phyloP scores from a whole-genome alignment of 2,113 vertebrate species.

The Periophthalmus modestus region DNA sequence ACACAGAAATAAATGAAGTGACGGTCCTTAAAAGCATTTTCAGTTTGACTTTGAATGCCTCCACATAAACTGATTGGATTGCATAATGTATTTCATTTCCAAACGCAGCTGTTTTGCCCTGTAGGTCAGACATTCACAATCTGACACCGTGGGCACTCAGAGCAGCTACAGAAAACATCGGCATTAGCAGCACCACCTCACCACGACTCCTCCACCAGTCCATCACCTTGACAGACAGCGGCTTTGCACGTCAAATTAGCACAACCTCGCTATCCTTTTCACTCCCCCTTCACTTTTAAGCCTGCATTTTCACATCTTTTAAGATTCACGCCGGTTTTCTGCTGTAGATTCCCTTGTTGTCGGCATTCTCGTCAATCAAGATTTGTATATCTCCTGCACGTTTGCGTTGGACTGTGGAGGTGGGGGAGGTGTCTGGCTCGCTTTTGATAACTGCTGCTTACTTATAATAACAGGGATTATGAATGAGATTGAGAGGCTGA shows the following conservation, averaged over 20 bases:
- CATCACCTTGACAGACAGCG: slow-evolving; percentile 1
- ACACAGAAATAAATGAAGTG: not conserved
- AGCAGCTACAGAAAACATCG: slow-evolving; percentile 2
- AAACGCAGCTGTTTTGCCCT: not conserved
- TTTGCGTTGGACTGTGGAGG: not conserved
- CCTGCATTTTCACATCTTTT: not conserved
- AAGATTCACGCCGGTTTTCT: not conserved
- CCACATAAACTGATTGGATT: not conserved
- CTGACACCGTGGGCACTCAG: not conserved
- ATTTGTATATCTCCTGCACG: slow-evolving; percentile 4
- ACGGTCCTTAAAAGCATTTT: not conserved
- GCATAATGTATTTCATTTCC: not conserved
- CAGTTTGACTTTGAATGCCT: not conserved
- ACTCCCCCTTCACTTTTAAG: slow-evolving; percentile 1
- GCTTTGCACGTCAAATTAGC: slow-evolving; percentile 11
- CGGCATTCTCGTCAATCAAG: not conserved
- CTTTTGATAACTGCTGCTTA: not conserved
- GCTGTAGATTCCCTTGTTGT: not conserved
- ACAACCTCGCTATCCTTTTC: not conserved
- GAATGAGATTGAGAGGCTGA: slow-evolving; percentile 18
- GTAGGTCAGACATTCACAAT: not conserved
- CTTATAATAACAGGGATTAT: slow-evolving; percentile 37
- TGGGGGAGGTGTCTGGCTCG: not conserved
- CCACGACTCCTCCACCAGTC: not conserved
- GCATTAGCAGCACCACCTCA: not conserved